phyloP scores from a whole-genome alignment of 2,888 invertebrate genomes.

The Pilophorus perplexus region DNA sequence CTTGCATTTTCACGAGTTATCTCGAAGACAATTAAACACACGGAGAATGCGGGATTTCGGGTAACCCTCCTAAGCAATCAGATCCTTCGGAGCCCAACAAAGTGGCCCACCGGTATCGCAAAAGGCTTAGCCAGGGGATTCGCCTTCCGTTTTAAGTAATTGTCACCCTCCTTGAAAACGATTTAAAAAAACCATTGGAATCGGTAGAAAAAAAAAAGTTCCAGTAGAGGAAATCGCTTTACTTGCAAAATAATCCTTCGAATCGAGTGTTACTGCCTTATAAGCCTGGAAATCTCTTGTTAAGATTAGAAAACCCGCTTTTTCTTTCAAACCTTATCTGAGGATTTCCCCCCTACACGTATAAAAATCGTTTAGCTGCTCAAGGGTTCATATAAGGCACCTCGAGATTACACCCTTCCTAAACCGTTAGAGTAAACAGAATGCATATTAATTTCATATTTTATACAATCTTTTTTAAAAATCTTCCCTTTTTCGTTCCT shows the following conservation, averaged over 20 bases:
- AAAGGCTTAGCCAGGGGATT: no score
- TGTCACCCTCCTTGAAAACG: no score
- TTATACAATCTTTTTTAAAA: constrained; percentile 3
- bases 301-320: constrained; percentile 2
- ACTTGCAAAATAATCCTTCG: constrained; percentile 18
- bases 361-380: constrained; percentile 1
- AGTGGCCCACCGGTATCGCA: no score
- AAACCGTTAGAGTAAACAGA: constrained; percentile 10
- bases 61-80: no score
- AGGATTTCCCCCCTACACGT: not conserved
- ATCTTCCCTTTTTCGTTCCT: not conserved
- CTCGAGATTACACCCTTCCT: not conserved
- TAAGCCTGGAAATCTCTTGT: constrained; percentile 7
- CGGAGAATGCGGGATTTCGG: no score
- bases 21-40: no score
- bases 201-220: no score
- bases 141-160: no score
- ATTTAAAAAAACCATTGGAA: no score
- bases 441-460: constrained; percentile 18
- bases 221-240: no score
- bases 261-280: not conserved
- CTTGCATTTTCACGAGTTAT: no score
- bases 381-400: constrained; percentile 20
- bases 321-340: not conserved
- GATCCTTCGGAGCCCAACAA: no score